Evolutionary conservation across 37 sponge, comb jelly and placozoan species (phyloP), one percentile per base, ranked within the genome.

Genomic region (Ianthella basta): DNA sequence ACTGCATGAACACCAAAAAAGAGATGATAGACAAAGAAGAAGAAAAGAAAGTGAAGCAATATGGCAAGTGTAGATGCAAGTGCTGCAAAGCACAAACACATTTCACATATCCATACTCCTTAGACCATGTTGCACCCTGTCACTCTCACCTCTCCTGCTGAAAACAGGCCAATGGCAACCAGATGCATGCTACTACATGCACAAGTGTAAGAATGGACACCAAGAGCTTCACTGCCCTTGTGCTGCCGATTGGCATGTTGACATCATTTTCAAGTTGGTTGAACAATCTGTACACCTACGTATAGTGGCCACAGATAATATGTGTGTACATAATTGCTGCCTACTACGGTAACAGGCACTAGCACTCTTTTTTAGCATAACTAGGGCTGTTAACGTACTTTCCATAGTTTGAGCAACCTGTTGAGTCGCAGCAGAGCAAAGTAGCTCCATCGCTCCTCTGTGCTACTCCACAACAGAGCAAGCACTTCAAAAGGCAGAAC

Each of bases 111-210:
- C 4, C 40, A 32, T 38, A 72, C 29, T n/a, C 14, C 60, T 21
- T 21, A 20, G 16, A 59, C 19, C 19, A 59, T 68, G 70, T 20
- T 68, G n/a, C 15, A 29, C 15, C 29, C 29, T 19, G 29, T 32
- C 15, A 38, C 23, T 1, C 27, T 72, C 36, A 86, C 88, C 54
- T 68, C 0, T 60, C 80, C 70, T 86, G 37, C n/a, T 60, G 8
- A 80, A 84, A 85, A 66, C 92, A 91, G 27, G 90, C 92, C n/a
- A 91, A 69, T 24, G 84, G 60, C 83, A 95, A 91, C 92, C 91
- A 91, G n/a, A 88, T 29, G 39, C 95, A 95, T 20, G 92, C 87
- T 66, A 63, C 54, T 73, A 87, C 23, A 60, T 95, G 95, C 27
- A 89, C 85, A 55, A 80, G 6, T 0, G 73, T 77, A n/a, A 87